Evolutionary conservation across 2,888 invertebrate genomes (phyloP), one percentile per base, ranked within the genome.

Genomic region (Hypercompe scribonia): DNA sequence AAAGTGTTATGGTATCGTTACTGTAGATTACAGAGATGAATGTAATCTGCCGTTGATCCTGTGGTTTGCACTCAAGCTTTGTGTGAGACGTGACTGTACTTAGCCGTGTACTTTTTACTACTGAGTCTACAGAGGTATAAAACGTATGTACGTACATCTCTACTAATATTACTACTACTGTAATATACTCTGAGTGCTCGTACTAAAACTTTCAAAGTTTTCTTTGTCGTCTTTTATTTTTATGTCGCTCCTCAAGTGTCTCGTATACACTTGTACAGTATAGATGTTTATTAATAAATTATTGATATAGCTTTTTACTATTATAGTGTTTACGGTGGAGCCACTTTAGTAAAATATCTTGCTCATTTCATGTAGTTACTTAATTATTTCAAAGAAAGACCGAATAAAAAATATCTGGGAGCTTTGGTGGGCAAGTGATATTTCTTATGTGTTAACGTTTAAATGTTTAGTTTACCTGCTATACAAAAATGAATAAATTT

Each of bases 171-270:
- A 63, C 42, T 63, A 63, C 63, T 24, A 24, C 63, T 46, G 24
- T 54, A n/a, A n/a, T 54, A n/a, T 24, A 63, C 15, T 58, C 58
- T 54, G 58, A 64, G 61, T 70, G 54, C 39, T n/a, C 42, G 70
- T 69, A 58, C 42, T 70, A 69, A 73, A 65, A 65, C 65, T 39
- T 58, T 39, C 42, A 71, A 71, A 66, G 54, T 65, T 34, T 70
- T 24, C 54, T 58, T 36, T 24, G 54, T 64, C 31, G 61, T 61
- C 61, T 58, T n/a, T 33, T 46, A 61, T 61, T 61, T 66, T 31
- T 61, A 61, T 39, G 65, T 71, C 54, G 39, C 71, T 65, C 46
- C 21, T 28, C 46, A 65, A 66, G 42, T 42, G 11, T 42, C 31
- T n/a, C 28, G 28, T n/a, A 28, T 3, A 13, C 15, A 58, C 58